These are phyloP conservation scores for Symphodus melops DNA, from an alignment of 2,113 vertebrate genomes.

Conservation along the genomic window DNA sequence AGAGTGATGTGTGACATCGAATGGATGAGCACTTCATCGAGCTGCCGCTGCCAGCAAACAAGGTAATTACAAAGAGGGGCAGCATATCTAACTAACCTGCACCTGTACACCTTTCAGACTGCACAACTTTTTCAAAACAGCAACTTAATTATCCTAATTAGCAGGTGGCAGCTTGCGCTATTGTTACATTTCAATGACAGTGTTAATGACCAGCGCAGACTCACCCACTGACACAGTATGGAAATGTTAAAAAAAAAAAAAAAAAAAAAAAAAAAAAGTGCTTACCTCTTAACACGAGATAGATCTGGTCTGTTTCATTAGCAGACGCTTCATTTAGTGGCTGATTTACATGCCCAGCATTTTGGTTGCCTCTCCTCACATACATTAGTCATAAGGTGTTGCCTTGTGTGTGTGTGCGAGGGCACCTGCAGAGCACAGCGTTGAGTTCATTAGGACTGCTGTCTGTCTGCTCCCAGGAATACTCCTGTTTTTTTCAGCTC, in stretches of 20 bases:
- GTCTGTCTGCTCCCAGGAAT: conserved; percentile 52
- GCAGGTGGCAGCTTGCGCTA: conserved; percentile 35
- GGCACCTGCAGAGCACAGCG: conserved; percentile 54
- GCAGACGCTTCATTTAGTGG: conserved; percentile 59
- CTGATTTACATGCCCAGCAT: conserved; percentile 60
- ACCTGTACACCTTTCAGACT: conserved; percentile 27
- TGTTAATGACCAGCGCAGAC: conserved; percentile 44
- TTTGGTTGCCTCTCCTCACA: conserved; percentile 50
- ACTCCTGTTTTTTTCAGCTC: conserved; percentile 51
- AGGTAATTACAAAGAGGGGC: conserved; percentile 44
- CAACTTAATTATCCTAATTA: conserved; percentile 47
- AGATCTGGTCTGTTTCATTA: conserved; percentile 58
- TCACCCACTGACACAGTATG: conserved; percentile 29
- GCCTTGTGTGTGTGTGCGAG: conserved; percentile 26
- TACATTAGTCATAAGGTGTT: conserved; percentile 70
- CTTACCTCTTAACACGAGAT: conserved; percentile 40
- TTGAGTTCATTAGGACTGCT: conserved; percentile 70
- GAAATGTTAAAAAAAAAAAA: not conserved
- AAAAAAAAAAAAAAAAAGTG: not conserved
- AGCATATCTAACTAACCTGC: conserved; percentile 29
- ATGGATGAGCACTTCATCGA: conserved; percentile 46
- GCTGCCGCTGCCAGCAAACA: conserved; percentile 28
- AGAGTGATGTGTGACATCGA: conserved; percentile 38
- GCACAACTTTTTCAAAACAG: conserved; percentile 18
- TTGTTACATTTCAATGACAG: conserved; percentile 35